Evolutionary conservation across 2,888 invertebrate species (phyloP), one percentile per base, ranked within the genome.

Genomic region (Apotomis betuletana): DNA sequence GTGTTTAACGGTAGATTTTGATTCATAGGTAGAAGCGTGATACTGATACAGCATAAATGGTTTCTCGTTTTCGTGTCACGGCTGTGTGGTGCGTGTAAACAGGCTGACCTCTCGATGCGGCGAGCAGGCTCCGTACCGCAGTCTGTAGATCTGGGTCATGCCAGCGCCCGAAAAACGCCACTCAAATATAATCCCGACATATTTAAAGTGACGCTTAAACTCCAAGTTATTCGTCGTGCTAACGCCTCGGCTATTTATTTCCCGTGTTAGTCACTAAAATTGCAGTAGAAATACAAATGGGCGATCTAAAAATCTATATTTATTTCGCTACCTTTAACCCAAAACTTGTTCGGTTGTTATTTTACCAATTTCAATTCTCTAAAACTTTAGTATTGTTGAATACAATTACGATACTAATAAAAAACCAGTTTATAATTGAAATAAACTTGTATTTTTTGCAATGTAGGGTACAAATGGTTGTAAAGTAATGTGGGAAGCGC

Each of bases 91-190:
- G 78, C 77, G 80, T 80, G 80, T 77, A 79, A 80, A 81, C 79
- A 80, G 72, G 82, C 78, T 85, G 88, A 87, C 89, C 89, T 89
- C 87, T 83, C 80, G 76, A 75, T 79, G 82, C 84, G 81, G 80
- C 75, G 78, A 81, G 86, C 87, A 87, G 89, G 81, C 87, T 87
- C 87, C 84, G 83, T 27, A 27, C 81, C 81, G 83, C 85, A 83
- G 81, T 68, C 79, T 81, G 79, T 81, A 74, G 75, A 91, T 84
- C 84, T 90, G 81, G 91, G 91, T 90, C 91, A 90, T 78, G 77
- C 79, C 80, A 79, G 79, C 79, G 83, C 77, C 84, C 83, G 77
- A 85, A 87, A 87, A 85, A 83, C 81, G 82, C 77, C 82, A 79
- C 79, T 81, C 78, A 75, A 41, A 77, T 78, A 61, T 73, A 65